phyloP scores from a whole-genome alignment of 2,888 invertebrate genomes.

The Bursaphelenchus okinawaensis region DNA sequence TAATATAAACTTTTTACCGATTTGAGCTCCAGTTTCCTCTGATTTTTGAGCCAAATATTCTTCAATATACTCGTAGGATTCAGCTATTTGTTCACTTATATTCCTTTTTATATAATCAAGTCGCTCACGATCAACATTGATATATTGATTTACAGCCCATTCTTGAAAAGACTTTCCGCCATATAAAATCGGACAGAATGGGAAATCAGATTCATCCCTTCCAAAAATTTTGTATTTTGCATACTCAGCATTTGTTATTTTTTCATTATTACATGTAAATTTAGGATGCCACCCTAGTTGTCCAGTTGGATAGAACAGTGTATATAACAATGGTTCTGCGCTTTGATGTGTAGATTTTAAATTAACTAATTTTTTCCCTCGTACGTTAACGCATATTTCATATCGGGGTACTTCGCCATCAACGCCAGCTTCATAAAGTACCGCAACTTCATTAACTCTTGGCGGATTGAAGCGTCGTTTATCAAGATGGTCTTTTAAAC shows the following conservation, averaged over 20 bases:
- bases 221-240: conserved; percentile 4
- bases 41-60: too few species aligned
- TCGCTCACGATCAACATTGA: conserved; percentile 14
- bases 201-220: background rate
- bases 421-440: background rate
- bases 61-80: background rate
- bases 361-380: background rate
- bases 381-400: conserved; percentile 16
- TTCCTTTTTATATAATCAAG: conserved; percentile 11
- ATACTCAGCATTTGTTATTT: background rate
- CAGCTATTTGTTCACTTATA: background rate
- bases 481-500: conserved; percentile 3
- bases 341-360: background rate
- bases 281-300: conserved; percentile 13
- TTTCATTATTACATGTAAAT: conserved; percentile 12
- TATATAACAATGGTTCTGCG: conserved; percentile 13
- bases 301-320: background rate
- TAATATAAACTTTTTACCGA: conserved; percentile 3
- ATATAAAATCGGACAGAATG: conserved; percentile 12
- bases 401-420: conserved; percentile 15
- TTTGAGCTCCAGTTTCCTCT: too few species aligned
- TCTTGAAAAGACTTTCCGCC: conserved; percentile 19
- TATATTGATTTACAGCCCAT: conserved; percentile 13
- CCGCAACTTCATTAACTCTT: conserved; percentile 22
- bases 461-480: conserved; percentile 17